Evolutionary conservation across 92 coral and sea anemone genomes (phyloP).

Genomic region (Meandrina meandrites): DNA sequence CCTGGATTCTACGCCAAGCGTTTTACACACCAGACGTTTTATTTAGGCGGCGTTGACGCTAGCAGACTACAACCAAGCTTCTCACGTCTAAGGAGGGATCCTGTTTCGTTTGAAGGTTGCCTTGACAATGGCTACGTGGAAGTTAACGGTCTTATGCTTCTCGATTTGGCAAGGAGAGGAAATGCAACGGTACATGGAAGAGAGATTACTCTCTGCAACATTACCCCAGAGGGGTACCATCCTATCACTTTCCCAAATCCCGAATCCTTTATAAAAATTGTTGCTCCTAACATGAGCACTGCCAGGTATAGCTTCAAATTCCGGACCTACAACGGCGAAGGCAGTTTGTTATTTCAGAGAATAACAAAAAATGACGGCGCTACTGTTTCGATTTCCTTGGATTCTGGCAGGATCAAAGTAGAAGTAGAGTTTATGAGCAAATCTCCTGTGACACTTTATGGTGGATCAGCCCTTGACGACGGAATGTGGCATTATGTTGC

Average conservation of each 20-base stretch:
- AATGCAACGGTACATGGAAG: conserved; percentile 20
- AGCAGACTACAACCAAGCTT: conserved; percentile 38
- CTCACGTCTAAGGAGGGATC: conserved; percentile 17
- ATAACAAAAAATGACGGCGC: conserved; percentile 49
- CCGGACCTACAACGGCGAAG: conserved; percentile 79
- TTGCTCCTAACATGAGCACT: conserved; percentile 31
- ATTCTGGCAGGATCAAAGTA: conserved; percentile 57
- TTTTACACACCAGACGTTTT: conserved; percentile 39
- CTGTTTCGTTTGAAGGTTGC: conserved; percentile 79
- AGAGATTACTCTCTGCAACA: conserved; percentile 5
- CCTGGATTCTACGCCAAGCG: conserved; percentile 60
- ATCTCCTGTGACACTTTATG: conserved; percentile 42
- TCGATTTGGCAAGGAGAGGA: conserved; percentile 32
- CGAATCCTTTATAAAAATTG: conserved; percentile 62
- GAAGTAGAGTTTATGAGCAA: conserved; percentile 47
- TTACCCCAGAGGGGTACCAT: conserved; percentile 17
- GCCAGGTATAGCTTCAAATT: conserved; percentile 72
- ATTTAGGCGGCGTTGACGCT: conserved; percentile 67
- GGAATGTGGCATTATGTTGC: conserved; percentile 87
- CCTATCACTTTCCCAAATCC: conserved; percentile 77
- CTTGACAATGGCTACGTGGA: conserved; percentile 50
- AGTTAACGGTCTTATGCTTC: conserved; percentile 48
- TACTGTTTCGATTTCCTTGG: conserved; percentile 55
- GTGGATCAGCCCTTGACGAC: conserved; percentile 60
- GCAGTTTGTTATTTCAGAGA: conserved; percentile 69